Evolutionary conservation across 1,140 invertebrate species (phyloP).

Genomic region (roundworm (Caenorhabditis elegans)): DNA sequence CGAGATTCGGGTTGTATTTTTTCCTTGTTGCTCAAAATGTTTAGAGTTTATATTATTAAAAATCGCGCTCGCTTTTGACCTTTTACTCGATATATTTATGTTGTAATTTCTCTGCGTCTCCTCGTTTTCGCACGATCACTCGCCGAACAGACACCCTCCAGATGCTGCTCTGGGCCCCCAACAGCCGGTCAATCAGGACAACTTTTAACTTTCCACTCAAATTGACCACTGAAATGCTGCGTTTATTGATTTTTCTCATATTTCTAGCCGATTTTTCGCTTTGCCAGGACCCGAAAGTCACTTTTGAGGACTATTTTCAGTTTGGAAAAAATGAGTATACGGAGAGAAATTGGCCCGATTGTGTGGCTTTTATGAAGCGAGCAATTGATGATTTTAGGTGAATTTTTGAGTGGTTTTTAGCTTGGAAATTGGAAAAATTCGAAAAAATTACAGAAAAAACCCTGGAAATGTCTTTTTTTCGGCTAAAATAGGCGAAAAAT

Average conservation of each 20-base stretch:
- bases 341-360: conserved; percentile 27
- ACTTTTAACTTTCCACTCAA: neutral
- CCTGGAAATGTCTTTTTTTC: too few relatives aligned
- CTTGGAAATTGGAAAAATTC: neutral
- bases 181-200: neutral
- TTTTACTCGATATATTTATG: neutral
- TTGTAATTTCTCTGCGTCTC: neutral
- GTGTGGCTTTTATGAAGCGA: conserved; percentile 37
- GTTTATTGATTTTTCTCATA: too few relatives aligned
- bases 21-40: neutral
- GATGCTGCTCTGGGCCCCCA: neutral
- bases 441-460: too few relatives aligned
- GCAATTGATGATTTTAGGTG: conserved; percentile 42
- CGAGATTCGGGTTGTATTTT: neutral
- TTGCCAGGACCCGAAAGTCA: neutral
- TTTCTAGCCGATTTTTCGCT: too few relatives aligned
- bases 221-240: too few relatives aligned
- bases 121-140: neutral
- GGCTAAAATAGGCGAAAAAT: too few relatives aligned
- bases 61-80: too few relatives aligned
- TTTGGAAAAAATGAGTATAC: conserved; percentile 36
- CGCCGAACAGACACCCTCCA: neutral
- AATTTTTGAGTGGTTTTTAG: neutral
- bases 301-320: conserved; percentile 36
- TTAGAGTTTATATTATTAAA: too few relatives aligned